phyloP scores from a whole-genome alignment of 2,797 vertebrate species.

The Myoxocephalus aenaeus region DNA sequence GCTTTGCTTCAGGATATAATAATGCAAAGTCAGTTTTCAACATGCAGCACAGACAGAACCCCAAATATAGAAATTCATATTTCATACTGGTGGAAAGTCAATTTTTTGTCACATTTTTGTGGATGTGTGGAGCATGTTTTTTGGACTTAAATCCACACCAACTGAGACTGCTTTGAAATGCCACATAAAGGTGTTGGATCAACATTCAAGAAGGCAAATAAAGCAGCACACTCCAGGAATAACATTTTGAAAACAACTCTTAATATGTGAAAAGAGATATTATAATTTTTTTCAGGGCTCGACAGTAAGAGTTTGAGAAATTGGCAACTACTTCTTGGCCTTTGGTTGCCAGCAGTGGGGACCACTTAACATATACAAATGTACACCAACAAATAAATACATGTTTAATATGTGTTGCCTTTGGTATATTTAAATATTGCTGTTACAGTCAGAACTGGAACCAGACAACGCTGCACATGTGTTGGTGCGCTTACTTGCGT shows the following conservation, averaged over 20 bases:
- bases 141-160: slow-evolving; percentile 39
- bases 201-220: slow-evolving; percentile 27
- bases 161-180: slow-evolving; percentile 39
- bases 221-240: background rate
- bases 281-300: background rate
- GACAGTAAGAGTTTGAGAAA: background rate
- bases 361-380: background rate
- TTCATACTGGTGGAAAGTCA: slow-evolving; percentile 46
- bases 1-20: slow-evolving; percentile 20
- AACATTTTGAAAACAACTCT: slow-evolving; percentile 16
- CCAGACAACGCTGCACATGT: background rate
- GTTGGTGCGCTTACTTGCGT: background rate
- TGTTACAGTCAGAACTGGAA: background rate
- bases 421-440: background rate
- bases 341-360: background rate
- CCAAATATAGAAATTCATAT: slow-evolving; percentile 49
- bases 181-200: slow-evolving; percentile 37
- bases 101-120: no score
- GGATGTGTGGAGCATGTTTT: slow-evolving; percentile 23
- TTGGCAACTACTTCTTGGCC: background rate
- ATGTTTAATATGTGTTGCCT: background rate
- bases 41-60: slow-evolving; percentile 22
- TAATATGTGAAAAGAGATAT: background rate
- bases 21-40: slow-evolving; percentile 27
- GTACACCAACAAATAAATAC: background rate